Percentiles rank a stretch among this genome's conserved stretches.
phyloP scores from a whole-genome alignment of 2,797 vertebrate genomes.

The Poeciliopsis presidionis region DNA sequence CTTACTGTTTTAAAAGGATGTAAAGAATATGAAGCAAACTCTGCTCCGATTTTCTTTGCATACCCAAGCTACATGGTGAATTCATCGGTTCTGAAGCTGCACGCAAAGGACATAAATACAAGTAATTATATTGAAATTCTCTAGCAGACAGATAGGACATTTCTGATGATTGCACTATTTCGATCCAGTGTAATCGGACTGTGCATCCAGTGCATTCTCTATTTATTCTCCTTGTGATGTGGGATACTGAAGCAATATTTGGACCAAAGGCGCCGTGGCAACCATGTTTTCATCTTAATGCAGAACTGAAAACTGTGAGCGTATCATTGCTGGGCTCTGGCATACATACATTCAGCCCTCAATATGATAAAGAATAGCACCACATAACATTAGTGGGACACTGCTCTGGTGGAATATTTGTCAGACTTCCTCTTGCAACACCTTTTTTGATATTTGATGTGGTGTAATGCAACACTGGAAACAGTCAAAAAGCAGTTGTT shows the following conservation, averaged over 20 bases:
- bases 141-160: constrained; percentile 6
- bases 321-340: neutral
- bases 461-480: too few species aligned
- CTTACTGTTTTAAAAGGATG: constrained; percentile 67
- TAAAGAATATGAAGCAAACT: constrained; percentile 61
- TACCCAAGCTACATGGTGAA: constrained; percentile 39
- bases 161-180: neutral
- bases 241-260: constrained; percentile 47
- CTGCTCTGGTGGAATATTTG: neutral
- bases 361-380: neutral
- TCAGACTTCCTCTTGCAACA: neutral
- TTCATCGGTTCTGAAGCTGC: constrained; percentile 34
- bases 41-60: constrained; percentile 45
- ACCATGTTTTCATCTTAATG: constrained; percentile 24
- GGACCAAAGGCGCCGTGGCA: neutral
- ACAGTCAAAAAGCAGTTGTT: neutral
- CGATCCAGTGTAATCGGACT: neutral
- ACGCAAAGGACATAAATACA: constrained; percentile 29
- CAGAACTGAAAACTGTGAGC: neutral
- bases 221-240: constrained; percentile 19
- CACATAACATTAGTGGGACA: neutral
- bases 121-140: constrained; percentile 1
- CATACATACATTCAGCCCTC: neutral
- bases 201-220: constrained; percentile 1
- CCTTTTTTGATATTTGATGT: neutral